Evolutionary conservation across 2,113 vertebrate species (phyloP), one percentile per base, ranked within the genome.

Genomic region (Macrotus californicus): DNA sequence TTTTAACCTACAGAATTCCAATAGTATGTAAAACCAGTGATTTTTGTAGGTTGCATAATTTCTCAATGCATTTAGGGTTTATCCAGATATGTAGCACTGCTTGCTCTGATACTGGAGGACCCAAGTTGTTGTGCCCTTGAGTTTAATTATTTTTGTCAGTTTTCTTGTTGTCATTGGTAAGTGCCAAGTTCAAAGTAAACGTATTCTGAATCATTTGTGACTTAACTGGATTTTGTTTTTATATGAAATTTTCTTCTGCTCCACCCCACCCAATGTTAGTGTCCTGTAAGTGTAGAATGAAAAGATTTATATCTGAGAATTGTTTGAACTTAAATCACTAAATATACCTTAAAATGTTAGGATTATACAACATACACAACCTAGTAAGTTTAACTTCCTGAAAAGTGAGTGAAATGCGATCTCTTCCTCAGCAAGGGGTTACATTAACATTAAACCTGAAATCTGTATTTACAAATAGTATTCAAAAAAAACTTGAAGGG

Each of bases 191-290:
- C 34, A 76, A n/a, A 82, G 36, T 88, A 54, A 90, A 87, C 61
- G 54, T 31, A 54, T 26, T 95, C 34, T 34, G 52, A 79, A 34
- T 95, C 90, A 92, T 19, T 34, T 66, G 46, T 87, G 81, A 87
- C 31, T 91, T 96, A 19, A 41, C 15, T 80, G 59, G 46, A 89
- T 87, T 91, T 89, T 86, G 10, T 87, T 95, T 91, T 79, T 76
- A 31, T 76, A 22, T 93, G n/a, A 72, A 77, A 77, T 64, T 70
- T 84, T 79, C 21, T 21, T 90, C 14, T 93, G 36, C 34, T 52
- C 34, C 16, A 34, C 5, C 46, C 34, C 18, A 34, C 26, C 13
- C 12, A 19, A 73, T 26, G 79, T 86, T 36, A 89, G 15, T 91
- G 56, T 81, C 52, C 29, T 83, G 31, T 56, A 69, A 79, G 64